Base-by-base conservation (phyloP, 2,888 invertebrate species). In the Trichopria drosophilae region DNA sequence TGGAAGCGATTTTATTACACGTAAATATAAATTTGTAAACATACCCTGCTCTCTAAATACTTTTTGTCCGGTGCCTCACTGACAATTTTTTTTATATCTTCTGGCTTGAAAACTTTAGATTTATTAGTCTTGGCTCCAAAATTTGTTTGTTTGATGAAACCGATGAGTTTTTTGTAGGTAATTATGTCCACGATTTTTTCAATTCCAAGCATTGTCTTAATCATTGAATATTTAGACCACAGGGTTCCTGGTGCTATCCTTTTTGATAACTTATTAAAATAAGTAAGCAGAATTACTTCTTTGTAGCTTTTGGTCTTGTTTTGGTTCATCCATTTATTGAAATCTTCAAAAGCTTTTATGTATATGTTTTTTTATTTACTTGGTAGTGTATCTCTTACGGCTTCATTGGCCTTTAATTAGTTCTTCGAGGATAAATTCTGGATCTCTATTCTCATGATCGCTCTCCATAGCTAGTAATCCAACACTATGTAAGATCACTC, bases 101-200 rank as follows among this genome's bases (percentile, higher is more conserved):
- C 54, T 20, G 59, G 51, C 13, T 64, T 59, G n/a, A 68, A 65
- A 13, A 46, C 54, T 50, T 62, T 60, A 4, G 68, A 58, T 55
- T 67, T 65, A 53, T 67, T 67, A 29, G 61, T 47, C 26, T 31
- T 13, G 53, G 62, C 67, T 32, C 67, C 68, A n/a, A 57, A 51
- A n/a, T 53, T 51, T 40, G 61, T 56, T 39, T 60, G 57, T 57
- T 64, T 66, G 28, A 67, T 43, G 34, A 65, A 65, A n/a, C 50
- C 54, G 9, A 31, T 36, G 29, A 63, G 34, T 32, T 51, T 53
- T 7, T 46, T 45, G 37, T 55, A 65, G 9, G 34, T 46, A 7
- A 44, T 48, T 6, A 64, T 57, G 32, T 61, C 35, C 6, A 63
- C 13, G 42, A 55, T 54, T 24, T 57, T 34, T 18, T 58, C 47